phyloP scores from a whole-genome alignment of 2,797 vertebrate species.

The Labeo calbasu region DNA sequence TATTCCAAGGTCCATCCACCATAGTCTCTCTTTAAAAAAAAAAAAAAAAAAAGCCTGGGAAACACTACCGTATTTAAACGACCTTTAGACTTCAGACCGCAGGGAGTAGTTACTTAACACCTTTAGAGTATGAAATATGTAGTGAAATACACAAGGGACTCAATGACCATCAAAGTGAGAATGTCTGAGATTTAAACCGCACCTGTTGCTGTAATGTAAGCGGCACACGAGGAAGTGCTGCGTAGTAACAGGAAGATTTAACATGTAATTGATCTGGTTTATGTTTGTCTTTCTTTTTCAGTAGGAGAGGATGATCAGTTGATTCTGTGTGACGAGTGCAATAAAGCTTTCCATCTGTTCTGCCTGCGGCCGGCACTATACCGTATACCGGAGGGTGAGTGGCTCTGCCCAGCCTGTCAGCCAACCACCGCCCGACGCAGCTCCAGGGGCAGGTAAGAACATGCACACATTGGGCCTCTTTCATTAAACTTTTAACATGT shows the following conservation, averaged over 20 bases:
- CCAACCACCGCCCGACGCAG: constrained; percentile 87
- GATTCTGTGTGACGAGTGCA: constrained; percentile 96
- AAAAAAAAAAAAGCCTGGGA: no score
- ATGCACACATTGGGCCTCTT: not conserved
- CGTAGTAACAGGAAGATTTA: constrained; percentile 14
- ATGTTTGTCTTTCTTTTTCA: constrained; percentile 21
- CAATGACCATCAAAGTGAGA: not conserved
- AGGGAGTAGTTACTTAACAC: not conserved
- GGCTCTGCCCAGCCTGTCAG: constrained; percentile 96
- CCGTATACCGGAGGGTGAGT: constrained; percentile 91
- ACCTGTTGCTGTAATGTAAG: constrained; percentile 29
- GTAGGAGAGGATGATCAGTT: constrained; percentile 96
- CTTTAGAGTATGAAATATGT: not conserved
- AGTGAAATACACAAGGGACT: not conserved
- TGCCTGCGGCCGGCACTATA: constrained; percentile 93
- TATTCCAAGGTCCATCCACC: not conserved
- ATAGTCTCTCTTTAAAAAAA: not conserved
- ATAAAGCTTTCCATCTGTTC: constrained; percentile 98
- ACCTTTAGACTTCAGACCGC: not conserved
- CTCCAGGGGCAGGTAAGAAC: constrained; percentile 85
- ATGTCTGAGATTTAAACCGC: constrained; percentile 7
- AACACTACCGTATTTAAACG: not conserved
- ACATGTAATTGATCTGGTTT: constrained; percentile 33
- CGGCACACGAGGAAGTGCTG: constrained; percentile 2
- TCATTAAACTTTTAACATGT: not conserved